These are phyloP conservation scores for Siphamia tubifer DNA, from an alignment of 2,113 vertebrate species.

Conservation along the genomic window DNA sequence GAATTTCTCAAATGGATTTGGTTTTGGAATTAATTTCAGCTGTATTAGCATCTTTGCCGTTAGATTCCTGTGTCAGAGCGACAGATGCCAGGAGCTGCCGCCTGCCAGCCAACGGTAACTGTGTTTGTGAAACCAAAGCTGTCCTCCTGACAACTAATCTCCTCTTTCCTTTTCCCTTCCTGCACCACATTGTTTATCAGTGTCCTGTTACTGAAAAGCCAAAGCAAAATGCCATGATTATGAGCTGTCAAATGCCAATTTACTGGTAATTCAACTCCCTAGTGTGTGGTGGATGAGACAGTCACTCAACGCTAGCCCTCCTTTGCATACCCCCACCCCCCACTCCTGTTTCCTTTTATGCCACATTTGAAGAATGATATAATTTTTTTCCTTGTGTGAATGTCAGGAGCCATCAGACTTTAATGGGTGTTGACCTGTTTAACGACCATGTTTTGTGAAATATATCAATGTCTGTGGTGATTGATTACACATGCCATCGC, in stretches of 20 bases:
- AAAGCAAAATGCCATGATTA: constrained; percentile 41
- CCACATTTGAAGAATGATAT: constrained; percentile 13
- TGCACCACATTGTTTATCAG: constrained; percentile 36
- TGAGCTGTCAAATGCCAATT: constrained; percentile 62
- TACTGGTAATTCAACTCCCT: constrained; percentile 42
- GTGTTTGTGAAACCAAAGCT: background rate
- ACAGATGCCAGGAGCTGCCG: background rate
- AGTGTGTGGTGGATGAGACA: constrained; percentile 24
- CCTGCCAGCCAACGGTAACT: background rate
- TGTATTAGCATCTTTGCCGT: constrained; percentile 5
- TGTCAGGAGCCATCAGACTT: background rate
- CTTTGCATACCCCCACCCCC: too few relatives aligned
- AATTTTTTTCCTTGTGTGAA: background rate
- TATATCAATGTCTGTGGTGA: background rate
- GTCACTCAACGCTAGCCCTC: constrained; percentile 5
- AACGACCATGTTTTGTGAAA: background rate
- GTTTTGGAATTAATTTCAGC: constrained; percentile 14
- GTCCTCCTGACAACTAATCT: constrained; percentile 23
- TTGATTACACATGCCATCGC: background rate
- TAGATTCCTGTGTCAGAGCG: background rate
- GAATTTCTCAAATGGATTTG: background rate
- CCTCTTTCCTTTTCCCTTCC: constrained; percentile 7
- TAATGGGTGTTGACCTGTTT: constrained; percentile 10
- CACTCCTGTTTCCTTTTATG: background rate
- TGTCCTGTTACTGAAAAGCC: constrained; percentile 40